Conservation (phyloP, 92 coral and sea anemone species). For the Virgularia gustaviana region DNA sequence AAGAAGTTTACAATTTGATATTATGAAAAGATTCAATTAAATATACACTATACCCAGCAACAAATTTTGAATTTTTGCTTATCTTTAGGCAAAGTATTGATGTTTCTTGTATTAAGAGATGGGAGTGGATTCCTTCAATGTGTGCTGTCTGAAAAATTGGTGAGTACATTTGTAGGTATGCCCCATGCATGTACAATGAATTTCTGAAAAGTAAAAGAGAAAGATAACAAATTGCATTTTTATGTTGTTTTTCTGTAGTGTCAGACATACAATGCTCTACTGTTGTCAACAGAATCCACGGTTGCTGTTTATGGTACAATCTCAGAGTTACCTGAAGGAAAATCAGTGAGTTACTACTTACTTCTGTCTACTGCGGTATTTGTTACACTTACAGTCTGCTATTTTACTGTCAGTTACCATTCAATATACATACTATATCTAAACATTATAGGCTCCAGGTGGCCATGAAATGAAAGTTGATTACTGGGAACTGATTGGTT, state of each 20-base stretch:
- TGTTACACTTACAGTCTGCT: too few relatives aligned
- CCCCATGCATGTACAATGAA: background rate
- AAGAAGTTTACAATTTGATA: too few relatives aligned
- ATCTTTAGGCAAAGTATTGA: slow-evolving; percentile 73
- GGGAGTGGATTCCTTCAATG: slow-evolving; percentile 98
- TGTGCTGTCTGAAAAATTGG: slow-evolving; percentile 81
- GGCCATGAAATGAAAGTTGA: slow-evolving; percentile 99
- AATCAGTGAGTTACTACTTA: slow-evolving; percentile 59
- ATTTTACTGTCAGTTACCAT: too few relatives aligned
- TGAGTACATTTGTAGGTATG: slow-evolving; percentile 36
- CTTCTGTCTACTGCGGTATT: too few relatives aligned
- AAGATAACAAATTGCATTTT: background rate
- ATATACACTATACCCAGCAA: background rate
- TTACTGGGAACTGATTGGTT: slow-evolving; percentile 93
- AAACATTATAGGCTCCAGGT: slow-evolving; percentile 84
- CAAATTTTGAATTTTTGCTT: background rate
- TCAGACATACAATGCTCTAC: slow-evolving; percentile 84
- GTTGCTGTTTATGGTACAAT: slow-evolving; percentile 82
- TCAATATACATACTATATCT: too few relatives aligned
- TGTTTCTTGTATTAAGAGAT: slow-evolving; percentile 92
- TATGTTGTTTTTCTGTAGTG: slow-evolving; percentile 72
- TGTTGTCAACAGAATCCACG: slow-evolving; percentile 82
- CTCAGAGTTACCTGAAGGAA: slow-evolving; percentile 87
- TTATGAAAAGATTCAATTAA: background rate
- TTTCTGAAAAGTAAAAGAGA: too few relatives aligned